Percentiles rank a stretch among this genome's conserved stretches.
phyloP scores from a whole-genome alignment of 2,113 vertebrate genomes.

The Neodontobutis hainanensis region DNA sequence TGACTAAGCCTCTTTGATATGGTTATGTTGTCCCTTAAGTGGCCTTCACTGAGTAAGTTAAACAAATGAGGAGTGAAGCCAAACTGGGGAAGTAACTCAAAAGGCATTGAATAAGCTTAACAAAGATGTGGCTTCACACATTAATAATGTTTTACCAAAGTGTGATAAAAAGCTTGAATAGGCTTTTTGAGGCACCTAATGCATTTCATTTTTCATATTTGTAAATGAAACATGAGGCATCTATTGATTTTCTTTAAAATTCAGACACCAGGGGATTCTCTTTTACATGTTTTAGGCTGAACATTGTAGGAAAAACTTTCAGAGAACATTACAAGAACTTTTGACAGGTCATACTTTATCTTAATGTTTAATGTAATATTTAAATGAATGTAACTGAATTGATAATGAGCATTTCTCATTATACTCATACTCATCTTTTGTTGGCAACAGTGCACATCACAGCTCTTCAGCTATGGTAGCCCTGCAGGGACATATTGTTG shows the following conservation, averaged over 20 bases:
- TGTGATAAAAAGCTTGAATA: conserved; percentile 9
- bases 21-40: conserved; percentile 44
- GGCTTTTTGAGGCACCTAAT: conserved; percentile 8
- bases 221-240: neutral
- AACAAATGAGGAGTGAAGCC: conserved; percentile 37
- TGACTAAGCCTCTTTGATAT: conserved; percentile 51
- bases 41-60: conserved; percentile 28
- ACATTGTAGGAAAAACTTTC: neutral
- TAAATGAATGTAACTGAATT: neutral
- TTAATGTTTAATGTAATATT: neutral
- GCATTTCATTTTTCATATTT: conserved; percentile 18
- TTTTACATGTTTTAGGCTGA: conserved; percentile 21
- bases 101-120: conserved; percentile 5
- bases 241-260: conserved; percentile 22
- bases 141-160: neutral
- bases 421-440: neutral
- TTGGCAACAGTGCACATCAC: too few species aligned
- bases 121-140: conserved; percentile 16
- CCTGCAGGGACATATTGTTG: too few species aligned
- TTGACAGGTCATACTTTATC: neutral
- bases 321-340: neutral
- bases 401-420: neutral
- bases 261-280: conserved; percentile 4
- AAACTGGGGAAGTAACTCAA: neutral
- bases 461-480: too few species aligned